Evolutionary conservation across 2,888 invertebrate genomes (phyloP), one percentile per base, ranked within the genome.

Genomic region (Drosophila hamatofila): DNA sequence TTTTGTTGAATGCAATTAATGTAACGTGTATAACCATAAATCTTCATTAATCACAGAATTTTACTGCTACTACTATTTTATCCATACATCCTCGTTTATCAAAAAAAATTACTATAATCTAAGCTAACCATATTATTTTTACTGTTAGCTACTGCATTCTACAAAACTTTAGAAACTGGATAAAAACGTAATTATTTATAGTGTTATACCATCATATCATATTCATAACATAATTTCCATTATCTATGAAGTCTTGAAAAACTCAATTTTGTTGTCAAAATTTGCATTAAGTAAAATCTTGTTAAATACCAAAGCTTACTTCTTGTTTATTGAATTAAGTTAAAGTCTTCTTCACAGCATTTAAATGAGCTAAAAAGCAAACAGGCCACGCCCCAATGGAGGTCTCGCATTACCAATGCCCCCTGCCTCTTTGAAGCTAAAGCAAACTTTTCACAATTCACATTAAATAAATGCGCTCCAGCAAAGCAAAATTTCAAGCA

Each of bases 401-500:
- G 27, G 56, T 60, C n/a, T 80, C 80, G 39, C 58, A 67, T 79
- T 75, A 58, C 48, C 56, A 27, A 12, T 35, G 23, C 12, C 14
- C n/a, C n/a, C 12, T 8, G 18, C 49, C 30, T 18, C 49, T 27
- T 30, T n/a, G 48, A 67, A 35, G 27, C 56, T 60, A 35, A 70
- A 72, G 69, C 64, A 65, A 81, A 83, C 67, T 71, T 77, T 89
- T 76, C 78, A 76, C 78, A 80, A 75, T 81, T 87, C 75, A 80
- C 82, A 89, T 85, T 88, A 89, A 87, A 87, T 84, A 76, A 81
- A 89, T 84, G 73, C 70, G 81, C 66, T 61, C 52, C 52, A 49
- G 49, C 72, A 57, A 46, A 23, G 41, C 46, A 66, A 58, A 69
- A 65, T 59, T 75, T 67, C 21, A 77, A 66, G 55, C 56, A 57